phyloP scores from a whole-genome alignment of 2,888 invertebrate genomes.

The Sinelater perroti region DNA sequence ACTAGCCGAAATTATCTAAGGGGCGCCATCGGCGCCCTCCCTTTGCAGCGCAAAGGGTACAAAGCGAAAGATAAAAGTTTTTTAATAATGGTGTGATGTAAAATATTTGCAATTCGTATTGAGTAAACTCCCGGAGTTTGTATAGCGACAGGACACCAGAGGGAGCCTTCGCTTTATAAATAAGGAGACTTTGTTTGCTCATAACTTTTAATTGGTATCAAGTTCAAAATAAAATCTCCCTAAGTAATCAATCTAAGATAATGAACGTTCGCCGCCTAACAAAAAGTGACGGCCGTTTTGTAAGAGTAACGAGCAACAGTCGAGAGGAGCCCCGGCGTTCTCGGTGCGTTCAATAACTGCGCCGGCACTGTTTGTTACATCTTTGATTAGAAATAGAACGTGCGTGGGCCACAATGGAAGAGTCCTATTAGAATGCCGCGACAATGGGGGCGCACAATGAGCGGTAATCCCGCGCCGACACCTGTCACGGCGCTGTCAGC shows the following conservation, averaged over 20 bases:
- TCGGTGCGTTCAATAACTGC: constrained; percentile 28
- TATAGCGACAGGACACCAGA: constrained; percentile 25
- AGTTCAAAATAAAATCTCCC: constrained; percentile 36
- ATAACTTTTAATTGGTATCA: constrained; percentile 40
- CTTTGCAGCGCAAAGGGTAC: constrained; percentile 21
- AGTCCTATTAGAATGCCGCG: constrained; percentile 36
- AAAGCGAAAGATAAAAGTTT: constrained; percentile 35
- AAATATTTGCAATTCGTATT: constrained; percentile 38
- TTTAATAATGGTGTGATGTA: constrained; percentile 37
- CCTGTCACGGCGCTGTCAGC: constrained; percentile 55
- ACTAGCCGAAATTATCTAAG: not conserved
- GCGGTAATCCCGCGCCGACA: constrained; percentile 48
- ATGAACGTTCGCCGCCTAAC: constrained; percentile 34
- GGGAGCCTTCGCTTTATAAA: constrained; percentile 31
- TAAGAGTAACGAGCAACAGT: constrained; percentile 30
- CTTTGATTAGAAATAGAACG: constrained; percentile 31
- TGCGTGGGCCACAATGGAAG: constrained; percentile 24
- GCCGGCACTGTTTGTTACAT: constrained; percentile 30
- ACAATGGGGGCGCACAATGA: constrained; percentile 38
- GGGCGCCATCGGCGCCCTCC: not conserved
- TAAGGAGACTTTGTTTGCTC: constrained; percentile 29
- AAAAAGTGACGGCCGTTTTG: constrained; percentile 31
- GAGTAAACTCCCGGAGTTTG: constrained; percentile 31
- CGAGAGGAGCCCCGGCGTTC: constrained; percentile 28
- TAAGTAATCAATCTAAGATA: constrained; percentile 40